Evolutionary conservation across 2,797 vertebrate species (phyloP).

Genomic region (Hippoglossus hippoglossus): DNA sequence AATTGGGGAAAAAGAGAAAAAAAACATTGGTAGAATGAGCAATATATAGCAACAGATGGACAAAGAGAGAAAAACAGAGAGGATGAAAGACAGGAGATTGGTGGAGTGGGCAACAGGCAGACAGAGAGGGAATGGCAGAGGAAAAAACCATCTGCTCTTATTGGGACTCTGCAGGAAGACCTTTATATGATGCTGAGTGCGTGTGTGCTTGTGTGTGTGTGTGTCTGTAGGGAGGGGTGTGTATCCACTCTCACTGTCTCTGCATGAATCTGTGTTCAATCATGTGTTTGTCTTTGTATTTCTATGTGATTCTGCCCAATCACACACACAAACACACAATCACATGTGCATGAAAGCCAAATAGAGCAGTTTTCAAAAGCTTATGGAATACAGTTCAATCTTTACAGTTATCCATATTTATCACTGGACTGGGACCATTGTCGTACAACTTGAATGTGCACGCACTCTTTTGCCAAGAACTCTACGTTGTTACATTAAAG

Average conservation of each 20-base stretch:
- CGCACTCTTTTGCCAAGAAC: neutral
- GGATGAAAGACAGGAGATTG: slow-evolving; percentile 45
- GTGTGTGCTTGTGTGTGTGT: slow-evolving; percentile 14
- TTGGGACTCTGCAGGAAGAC: slow-evolving; percentile 44
- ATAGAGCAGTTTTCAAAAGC: neutral
- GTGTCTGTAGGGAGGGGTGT: neutral
- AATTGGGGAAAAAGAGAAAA: slow-evolving; percentile 3
- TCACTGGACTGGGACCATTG: neutral
- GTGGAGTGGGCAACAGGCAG: slow-evolving; percentile 35
- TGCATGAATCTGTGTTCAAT: neutral
- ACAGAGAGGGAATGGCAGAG: slow-evolving; percentile 27
- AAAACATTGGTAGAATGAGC: slow-evolving; percentile 24
- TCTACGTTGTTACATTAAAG: neutral
- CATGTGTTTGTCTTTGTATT: slow-evolving; percentile 18
- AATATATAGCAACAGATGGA: slow-evolving; percentile 54
- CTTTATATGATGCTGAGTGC: slow-evolving; percentile 23
- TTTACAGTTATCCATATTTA: neutral
- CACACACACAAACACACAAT: neutral
- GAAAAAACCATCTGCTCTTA: slow-evolving; percentile 67
- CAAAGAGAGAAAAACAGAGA: slow-evolving; percentile 34
- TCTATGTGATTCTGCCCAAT: slow-evolving; percentile 13
- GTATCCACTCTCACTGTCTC: neutral
- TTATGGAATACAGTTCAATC: neutral
- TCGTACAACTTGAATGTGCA: neutral
- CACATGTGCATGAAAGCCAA: neutral